Evolutionary conservation across 2,888 invertebrate genomes (phyloP), one percentile per base, ranked within the genome.

Genomic region (Limulus polyphemus): DNA sequence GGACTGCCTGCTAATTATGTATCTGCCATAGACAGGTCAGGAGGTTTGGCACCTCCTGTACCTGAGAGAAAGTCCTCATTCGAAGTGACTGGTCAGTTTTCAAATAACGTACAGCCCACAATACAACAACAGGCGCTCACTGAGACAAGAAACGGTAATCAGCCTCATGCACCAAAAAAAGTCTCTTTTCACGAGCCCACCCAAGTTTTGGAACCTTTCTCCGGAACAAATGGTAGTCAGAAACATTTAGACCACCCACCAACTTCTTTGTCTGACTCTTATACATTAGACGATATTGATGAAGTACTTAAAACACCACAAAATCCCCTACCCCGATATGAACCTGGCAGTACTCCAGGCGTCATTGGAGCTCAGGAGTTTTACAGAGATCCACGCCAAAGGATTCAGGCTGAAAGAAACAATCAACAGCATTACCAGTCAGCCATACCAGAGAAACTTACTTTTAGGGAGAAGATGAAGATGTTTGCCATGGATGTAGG

Each of bases 391-490:
- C 97, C 95, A 12, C 83, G 95, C 69, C 82, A 86, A 71, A 84
- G 88, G 62, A 85, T 92, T n/a, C 79, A 93, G 70, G 90, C 90
- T 2, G 89, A 90, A 76, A 64, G 54, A 54, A 54, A 54, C 54
- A 7, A 54, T 54, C 54, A 17, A 11, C 16, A 32, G 32, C 79
- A 80, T 70, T 78, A 81, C 69, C 59, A 59, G 32, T 32, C 32
- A 32, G 32, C 32, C 32, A 32, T 32, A 32, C 91, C 91, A 2
- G 95, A 97, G 75, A 91, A 94, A 73, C 82, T 98, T 65, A 91
- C 91, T 62, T 99, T 99, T 79, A 88, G 93, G 76, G 98, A 99
- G 78, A 99, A 99, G 79, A 98, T 98, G 95, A 93, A 93, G 79
- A 92, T 97, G 90, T 99, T 99, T 80, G 98, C 97, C 55, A 84